Evolutionary conservation across 2,888 invertebrate species (phyloP), one percentile per base, ranked within the genome.

Genomic region (Sarcophaga subvicina): DNA sequence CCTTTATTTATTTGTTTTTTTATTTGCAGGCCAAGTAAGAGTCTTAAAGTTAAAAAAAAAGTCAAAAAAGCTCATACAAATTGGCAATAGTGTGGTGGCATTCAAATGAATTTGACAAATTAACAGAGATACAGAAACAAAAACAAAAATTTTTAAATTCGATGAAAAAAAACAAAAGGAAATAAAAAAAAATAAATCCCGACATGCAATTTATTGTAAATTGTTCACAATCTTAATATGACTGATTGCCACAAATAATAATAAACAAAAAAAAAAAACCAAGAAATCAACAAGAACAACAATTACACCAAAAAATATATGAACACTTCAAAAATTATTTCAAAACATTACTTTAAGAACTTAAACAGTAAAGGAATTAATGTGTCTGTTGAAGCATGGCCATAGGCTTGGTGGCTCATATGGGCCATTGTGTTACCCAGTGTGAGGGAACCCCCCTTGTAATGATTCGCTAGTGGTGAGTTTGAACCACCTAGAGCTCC

Each of bases 101-200:
- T 85, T 85, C 69, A 79, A 66, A 80, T 81, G 76, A 80, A 84
- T 88, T 88, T 88, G 88, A 88, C 85, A 88, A 88, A 86, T 88
- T 83, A 81, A 83, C 76, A 78, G 67, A 78, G 64, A 78, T 80
- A 64, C n/a, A 47, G 37, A 75, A 70, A 37, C 47, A 62, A 73
- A 70, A 64, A 20, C 47, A 49, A 49, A 66, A 66, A 84, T 62
- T 54, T 45, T 80, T 59, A 77, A 69, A 72, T 22, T 67, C 20
- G n/a, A 49, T 27, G 37, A 25, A 37, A 71, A 66, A 78, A 78
- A 63, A 64, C 12, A 47, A 22, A 20, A 27, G 27, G 20, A 47
- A 12, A 59, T 60, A 10, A 49, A 63, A 72, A 72, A 27, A 27
- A 66, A 2, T 66, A 72, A 22, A n/a, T 2, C 83, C 70, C 76